A percentile compares a stretch with the other conserved stretches of the same genome.
Evolutionary conservation across 2,113 vertebrate species (phyloP).

Genomic region (Lagenorhynchus albirostris): DNA sequence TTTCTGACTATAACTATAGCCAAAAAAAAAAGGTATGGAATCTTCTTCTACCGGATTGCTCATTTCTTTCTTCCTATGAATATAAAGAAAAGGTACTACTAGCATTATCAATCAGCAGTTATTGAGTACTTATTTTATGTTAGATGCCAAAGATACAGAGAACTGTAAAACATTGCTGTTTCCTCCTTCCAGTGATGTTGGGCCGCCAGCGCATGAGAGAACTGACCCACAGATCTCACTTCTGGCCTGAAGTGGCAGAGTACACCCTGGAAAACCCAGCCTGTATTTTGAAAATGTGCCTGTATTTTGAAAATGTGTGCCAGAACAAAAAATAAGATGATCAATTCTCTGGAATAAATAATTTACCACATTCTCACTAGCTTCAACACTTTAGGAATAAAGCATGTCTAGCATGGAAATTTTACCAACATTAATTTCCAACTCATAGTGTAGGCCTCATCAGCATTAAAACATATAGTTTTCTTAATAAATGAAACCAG

Average conservation of each 20-base stretch:
- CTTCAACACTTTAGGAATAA: not conserved
- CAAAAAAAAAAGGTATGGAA: not conserved
- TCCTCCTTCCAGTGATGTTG: not conserved
- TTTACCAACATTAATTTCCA: slow-evolving; percentile 13
- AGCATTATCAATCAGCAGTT: not conserved
- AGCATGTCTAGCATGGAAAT: not conserved
- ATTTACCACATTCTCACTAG: slow-evolving; percentile 2
- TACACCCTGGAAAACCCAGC: not conserved
- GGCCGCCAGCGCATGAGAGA: not conserved
- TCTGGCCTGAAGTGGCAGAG: not conserved
- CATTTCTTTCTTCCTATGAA: slow-evolving; percentile 1
- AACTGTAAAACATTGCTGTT: slow-evolving; percentile 2
- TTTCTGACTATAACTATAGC: not conserved
- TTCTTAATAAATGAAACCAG: slow-evolving; percentile 28
- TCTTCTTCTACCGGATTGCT: not conserved
- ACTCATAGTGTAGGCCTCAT: not conserved
- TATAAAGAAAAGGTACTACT: slow-evolving; percentile 1
- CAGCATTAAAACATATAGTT: slow-evolving; percentile 19
- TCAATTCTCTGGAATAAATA: slow-evolving; percentile 17
- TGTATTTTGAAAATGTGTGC: slow-evolving; percentile 13
- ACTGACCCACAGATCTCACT: not conserved
- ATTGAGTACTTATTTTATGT: not conserved
- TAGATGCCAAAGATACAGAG: not conserved
- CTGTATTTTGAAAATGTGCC: not conserved
- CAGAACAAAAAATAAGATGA: not conserved